phyloP scores from a whole-genome alignment of 2,888 invertebrate genomes.

The Alloscopus bannaensis region DNA sequence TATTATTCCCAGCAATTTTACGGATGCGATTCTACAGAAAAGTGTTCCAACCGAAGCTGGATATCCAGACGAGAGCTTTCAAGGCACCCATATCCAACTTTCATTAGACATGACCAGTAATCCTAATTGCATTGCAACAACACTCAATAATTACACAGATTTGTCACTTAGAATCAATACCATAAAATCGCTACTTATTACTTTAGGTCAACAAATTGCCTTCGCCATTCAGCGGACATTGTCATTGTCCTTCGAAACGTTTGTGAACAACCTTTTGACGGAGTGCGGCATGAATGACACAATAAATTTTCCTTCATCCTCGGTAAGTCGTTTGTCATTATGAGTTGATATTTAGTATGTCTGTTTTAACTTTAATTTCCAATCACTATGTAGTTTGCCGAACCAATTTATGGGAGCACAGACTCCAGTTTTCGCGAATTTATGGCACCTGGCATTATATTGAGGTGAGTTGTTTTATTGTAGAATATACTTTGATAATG shows the following conservation, averaged over 20 bases:
- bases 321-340: constrained; percentile 77
- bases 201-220: constrained; percentile 94
- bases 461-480: constrained; percentile 83
- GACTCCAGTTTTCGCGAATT: constrained; percentile 96
- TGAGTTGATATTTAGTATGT: not conserved
- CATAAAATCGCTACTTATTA: no score
- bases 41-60: constrained; percentile 88
- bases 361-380: not conserved
- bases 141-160: no score
- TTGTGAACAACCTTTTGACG: constrained; percentile 84
- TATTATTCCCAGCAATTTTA: constrained; percentile 92
- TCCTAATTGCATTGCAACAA: constrained; percentile 73
- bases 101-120: constrained; percentile 96
- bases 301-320: constrained; percentile 83
- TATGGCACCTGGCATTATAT: constrained; percentile 95
- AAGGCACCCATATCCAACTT: constrained; percentile 90
- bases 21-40: constrained; percentile 88
- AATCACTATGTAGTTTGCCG: constrained; percentile 81
- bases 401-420: constrained; percentile 91
- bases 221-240: constrained; percentile 91
- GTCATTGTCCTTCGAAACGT: constrained; percentile 89
- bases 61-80: constrained; percentile 86
- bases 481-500: not conserved
- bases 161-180: no score
- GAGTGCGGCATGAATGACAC: constrained; percentile 78